Evolutionary conservation across 2,888 invertebrate genomes (phyloP), one percentile per base, ranked within the genome.

Genomic region (Oxycera nigricornis): DNA sequence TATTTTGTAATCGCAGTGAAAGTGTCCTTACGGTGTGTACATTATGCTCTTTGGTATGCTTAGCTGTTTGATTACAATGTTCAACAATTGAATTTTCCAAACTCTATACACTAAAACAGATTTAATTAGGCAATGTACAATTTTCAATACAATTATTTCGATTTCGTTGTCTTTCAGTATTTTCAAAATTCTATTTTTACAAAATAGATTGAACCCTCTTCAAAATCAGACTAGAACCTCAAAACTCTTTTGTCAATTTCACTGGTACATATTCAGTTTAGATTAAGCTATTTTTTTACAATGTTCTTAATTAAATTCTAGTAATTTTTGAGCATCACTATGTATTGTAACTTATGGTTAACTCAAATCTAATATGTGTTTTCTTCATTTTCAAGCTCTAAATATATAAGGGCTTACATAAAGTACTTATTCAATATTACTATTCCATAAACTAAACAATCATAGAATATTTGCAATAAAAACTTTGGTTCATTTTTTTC

Each of bases 11-110:
- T n/a, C n/a, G n/a, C n/a, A n/a, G 46, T 46, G 17, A 46, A 46
- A 17, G 17, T n/a, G 46, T 46, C 46, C 17, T 46, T 46, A 46
- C 46, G 17, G 17, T 46, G 46, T 46, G 14, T 46, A 62, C 28
- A 62, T 30, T 62, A 50, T 39, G 68, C 74, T 76, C 76, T 76
- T 76, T 76, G 76, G 76, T 76, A 76, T 61, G 65, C 65, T 76
- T 76, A 76, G 76, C 76, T 76, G 76, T 68, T 75, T 72, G 59
- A 26, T 61, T 35, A 24, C 26, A 61, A 61, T 41, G 31, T 72
- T 72, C 1, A 70, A 70, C 55, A 50, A 17, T 68, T 68, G 1
- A 20, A 55, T 24, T n/a, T n/a, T 50, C 17, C 9, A 50, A 7
- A 35, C 11, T 35, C 35, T 35, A 35, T 46, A 46, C 14, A 11